Percentiles rank a stretch among this genome's conserved stretches.
Evolutionary conservation across 2,113 vertebrate species (phyloP).

Genomic region (Nesoenas mayeri): DNA sequence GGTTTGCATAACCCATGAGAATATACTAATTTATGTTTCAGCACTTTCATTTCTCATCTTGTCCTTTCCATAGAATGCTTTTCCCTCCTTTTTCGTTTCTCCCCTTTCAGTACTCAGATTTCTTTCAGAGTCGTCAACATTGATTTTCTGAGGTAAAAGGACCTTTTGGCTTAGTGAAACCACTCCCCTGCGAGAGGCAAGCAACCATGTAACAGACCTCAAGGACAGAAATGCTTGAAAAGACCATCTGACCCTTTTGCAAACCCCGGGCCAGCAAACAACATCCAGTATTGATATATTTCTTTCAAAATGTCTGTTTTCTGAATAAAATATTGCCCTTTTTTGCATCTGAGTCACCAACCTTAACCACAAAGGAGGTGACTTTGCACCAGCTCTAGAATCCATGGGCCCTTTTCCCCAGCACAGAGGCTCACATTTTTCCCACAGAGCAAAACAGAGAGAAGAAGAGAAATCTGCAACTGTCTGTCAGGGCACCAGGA

Average conservation of each 20-base stretch:
- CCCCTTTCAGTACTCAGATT: not conserved
- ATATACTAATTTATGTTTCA: slow-evolving; percentile 68
- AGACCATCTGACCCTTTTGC: not conserved
- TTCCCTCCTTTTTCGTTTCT: slow-evolving; percentile 31
- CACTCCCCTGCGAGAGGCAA: not conserved
- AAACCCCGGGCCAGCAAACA: not conserved
- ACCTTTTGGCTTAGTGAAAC: not conserved
- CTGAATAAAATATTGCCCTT: not conserved
- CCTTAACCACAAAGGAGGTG: not conserved
- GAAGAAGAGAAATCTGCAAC: not conserved
- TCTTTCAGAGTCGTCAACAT: not conserved
- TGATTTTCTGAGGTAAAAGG: slow-evolving; percentile 16
- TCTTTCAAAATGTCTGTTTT: not conserved
- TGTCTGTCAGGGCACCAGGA: not conserved
- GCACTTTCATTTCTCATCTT: slow-evolving; percentile 59
- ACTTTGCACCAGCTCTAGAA: not conserved
- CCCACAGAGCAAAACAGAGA: not conserved
- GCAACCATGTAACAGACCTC: not conserved
- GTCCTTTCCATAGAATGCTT: slow-evolving; percentile 25
- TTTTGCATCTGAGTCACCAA: not conserved
- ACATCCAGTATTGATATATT: not conserved
- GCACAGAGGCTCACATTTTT: not conserved
- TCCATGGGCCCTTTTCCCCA: not conserved
- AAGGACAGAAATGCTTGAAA: not conserved
- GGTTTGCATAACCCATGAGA: slow-evolving; percentile 61